Evolutionary conservation across 2,888 invertebrate species (phyloP).

Genomic region (Zygogramma bicolorata): DNA sequence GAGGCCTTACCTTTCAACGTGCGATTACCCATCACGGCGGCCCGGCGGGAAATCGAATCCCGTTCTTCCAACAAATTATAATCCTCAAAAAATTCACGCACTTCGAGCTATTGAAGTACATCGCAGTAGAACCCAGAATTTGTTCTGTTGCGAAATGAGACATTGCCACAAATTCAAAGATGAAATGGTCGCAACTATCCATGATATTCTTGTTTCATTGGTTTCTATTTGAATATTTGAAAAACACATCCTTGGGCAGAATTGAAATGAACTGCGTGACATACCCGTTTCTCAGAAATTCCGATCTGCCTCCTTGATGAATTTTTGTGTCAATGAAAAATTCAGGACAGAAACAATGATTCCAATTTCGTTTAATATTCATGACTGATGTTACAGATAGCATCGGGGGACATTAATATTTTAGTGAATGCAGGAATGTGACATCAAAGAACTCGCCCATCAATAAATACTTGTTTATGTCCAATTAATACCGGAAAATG

Average conservation of each 20-base stretch:
- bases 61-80: no score
- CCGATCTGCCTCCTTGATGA: conserved; percentile 1
- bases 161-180: no score
- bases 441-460: background rate
- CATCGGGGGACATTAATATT: background rate
- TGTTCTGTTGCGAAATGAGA: no score
- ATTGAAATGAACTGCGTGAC: background rate
- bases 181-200: no score
- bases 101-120: no score
- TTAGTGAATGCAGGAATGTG: conserved; percentile 1
- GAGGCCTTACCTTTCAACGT: no score
- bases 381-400: conserved; percentile 1
- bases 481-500: background rate
- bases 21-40: no score
- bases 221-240: no score
- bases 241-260: background rate
- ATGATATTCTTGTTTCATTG: no score
- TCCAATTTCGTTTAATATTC: conserved; percentile 7
- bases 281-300: background rate
- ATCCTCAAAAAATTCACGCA: no score
- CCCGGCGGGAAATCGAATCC: no score
- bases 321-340: conserved; percentile 3
- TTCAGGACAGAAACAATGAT: background rate
- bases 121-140: no score
- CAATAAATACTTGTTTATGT: background rate